Base-by-base conservation (phyloP, 2,113 vertebrate genomes). In the Oostethus manadensis region DNA sequence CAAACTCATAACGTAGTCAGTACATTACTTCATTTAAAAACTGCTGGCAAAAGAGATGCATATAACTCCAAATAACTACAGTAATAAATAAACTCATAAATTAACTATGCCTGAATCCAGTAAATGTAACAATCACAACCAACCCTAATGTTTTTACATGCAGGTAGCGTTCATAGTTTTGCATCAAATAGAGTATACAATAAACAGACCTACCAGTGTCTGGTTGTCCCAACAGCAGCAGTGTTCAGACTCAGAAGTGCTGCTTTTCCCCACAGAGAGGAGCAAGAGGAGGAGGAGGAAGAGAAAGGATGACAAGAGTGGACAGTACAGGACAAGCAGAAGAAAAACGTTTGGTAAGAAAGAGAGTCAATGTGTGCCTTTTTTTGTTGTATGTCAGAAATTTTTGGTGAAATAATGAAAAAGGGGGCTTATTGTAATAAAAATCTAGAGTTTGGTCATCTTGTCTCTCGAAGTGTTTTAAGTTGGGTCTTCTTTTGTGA, bases 141-240 rank as follows among this genome's bases (percentile, higher is more conserved):
- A 6, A 7, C 3, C 8, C 17, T 18, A 13, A 38, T 38, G 29
- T 54, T 54, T 23, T 53, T 53, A 35, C 33, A 35, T 35, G 1
- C 4, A 54, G 18, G 3, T 18, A 10, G 17, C 3, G 11, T 35
- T 38, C 21, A 20, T 44, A 22, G 1, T 46, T 66, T 20, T 42
- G 8, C 57, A 64, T 56, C 2, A 55, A 59, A 51, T 4, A 29
- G 17, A 21, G 7, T 2, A 62, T 44, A 20, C 6, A 49, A 20
- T 7, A 49, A 46, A 49, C 54, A 61, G 40, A 64, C 79, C 48
- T 84, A 88, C 86, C 84, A 61, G 62, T 78, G 26, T 42, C 61
- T 15, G 56, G 45, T 55, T 0, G 33, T 59, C 59, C 62, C 38
- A 14, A 55, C 26, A 58, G 62, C 61, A 43, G 57, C 54, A 42